Conservation (phyloP, 92 coral and sea anemone species). For the Epizoanthus scotinus region DNA sequence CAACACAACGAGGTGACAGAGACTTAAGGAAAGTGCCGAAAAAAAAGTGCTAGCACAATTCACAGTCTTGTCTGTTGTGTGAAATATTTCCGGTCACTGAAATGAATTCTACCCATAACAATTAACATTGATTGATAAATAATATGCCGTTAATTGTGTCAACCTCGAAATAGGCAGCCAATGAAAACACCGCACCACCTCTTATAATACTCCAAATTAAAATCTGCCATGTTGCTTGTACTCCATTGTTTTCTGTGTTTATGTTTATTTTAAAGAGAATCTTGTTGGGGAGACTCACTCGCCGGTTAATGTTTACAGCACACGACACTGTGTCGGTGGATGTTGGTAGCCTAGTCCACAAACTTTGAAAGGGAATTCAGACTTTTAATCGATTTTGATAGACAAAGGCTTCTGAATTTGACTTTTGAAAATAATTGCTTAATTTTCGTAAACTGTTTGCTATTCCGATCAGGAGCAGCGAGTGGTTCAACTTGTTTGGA, state of each 20-base stretch:
- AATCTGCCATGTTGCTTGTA: constrained; percentile 23
- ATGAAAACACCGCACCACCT: constrained; percentile 40
- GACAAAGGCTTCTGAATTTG: constrained; percentile 6
- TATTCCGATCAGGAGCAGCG: too few species aligned
- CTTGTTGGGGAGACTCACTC: neutral
- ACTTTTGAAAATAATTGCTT: constrained; percentile 7
- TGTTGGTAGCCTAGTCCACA: too few species aligned
- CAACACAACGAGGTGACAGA: neutral
- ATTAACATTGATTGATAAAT: constrained; percentile 57
- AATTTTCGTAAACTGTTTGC: neutral
- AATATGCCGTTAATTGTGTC: constrained; percentile 62
- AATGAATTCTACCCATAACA: constrained; percentile 43
- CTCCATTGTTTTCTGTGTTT: constrained; percentile 1
- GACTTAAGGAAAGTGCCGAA: neutral
- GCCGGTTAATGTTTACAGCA: constrained; percentile 7
- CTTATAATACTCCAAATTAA: constrained; percentile 35
- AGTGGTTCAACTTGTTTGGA: too few species aligned
- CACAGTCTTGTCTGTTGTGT: neutral
- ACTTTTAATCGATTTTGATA: too few species aligned
- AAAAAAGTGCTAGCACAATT: neutral
- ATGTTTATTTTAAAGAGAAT: neutral
- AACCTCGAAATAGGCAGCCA: constrained; percentile 52
- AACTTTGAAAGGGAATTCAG: too few species aligned
- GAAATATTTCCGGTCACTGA: constrained; percentile 29
- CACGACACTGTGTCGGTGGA: neutral